Base-by-base conservation (phyloP, 2,797 vertebrate species). In the Pipistrellus pipistrellus region DNA sequence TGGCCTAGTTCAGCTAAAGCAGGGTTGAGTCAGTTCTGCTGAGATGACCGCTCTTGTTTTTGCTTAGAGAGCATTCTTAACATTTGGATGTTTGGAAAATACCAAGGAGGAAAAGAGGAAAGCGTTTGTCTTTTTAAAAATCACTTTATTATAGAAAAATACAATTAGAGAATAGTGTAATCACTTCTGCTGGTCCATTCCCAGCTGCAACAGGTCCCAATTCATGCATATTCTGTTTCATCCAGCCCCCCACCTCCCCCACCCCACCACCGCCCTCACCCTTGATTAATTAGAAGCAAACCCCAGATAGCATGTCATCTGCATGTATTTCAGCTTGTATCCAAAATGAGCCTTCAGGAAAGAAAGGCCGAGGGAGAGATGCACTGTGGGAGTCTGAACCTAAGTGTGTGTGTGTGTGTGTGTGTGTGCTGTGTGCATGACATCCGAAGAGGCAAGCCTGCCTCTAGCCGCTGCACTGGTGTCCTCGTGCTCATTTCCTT, bases 401-500 rank as follows among this genome's bases (percentile, higher is more conserved):
- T 41, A 41, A 41, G 38, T 41, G 38, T 41, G 38, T 41, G 38
- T 41, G 38, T 21, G 55, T 21, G 46, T 7, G 8, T 17, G 25
- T 13, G 35, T 27, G 55, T 7, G 4, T 30, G 35, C 73, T 14
- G 17, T 84, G 75, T 53, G 21, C 59, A 38, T 75, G 84, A 78
- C 44, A 53, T 80, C 66, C 1, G 1, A 85, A 48, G 44, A 30
- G 78, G 30, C 32, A 2, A 30, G 57, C 71, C 21, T 75, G 81
- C 59, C 85, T 73, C 27, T 4, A 7, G 84, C 90, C 10, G 0
- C 48, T 46, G 92, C 78, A 77, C 98, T 98, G 98, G 98, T 98
- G 98, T 96, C 92, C 95, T 68, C 38, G 1, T 9, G 93, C 96
- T 97, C 97, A 97, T 91, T 98, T 97, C 98, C 98, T 96, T 44